These are phyloP conservation scores for Omphaloscelis lunosa DNA, from an alignment of 2,888 invertebrate genomes.

Conservation along the genomic window DNA sequence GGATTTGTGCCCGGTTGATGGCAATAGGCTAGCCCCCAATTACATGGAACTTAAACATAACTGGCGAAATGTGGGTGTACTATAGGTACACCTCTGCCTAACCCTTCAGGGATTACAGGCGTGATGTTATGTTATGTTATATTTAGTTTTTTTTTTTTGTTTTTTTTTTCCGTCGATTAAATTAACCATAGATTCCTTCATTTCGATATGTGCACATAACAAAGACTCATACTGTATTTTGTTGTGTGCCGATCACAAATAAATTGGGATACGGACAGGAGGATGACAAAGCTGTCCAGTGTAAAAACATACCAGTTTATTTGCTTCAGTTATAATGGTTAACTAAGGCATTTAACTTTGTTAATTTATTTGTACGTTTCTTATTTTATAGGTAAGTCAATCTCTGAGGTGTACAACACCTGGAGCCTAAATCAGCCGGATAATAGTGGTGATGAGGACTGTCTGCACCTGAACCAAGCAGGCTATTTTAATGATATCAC, in stretches of 20 bases:
- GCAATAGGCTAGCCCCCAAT: no score
- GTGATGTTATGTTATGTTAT: no score
- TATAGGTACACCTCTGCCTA: no score
- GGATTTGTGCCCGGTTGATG: no score
- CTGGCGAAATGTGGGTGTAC: no score
- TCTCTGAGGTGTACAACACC: background rate
- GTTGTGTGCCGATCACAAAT: background rate
- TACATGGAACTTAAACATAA: no score
- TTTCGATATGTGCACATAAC: no score
- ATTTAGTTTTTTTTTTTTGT: no score
- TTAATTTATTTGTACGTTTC: background rate
- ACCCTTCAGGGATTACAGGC: no score
- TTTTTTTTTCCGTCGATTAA: no score
- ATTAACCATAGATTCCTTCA: no score
- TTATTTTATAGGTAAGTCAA: slow-evolving; percentile 2
- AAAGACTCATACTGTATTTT: no score
- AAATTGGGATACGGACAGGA: background rate
- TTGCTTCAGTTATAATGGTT: background rate
- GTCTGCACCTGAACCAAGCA: slow-evolving; percentile 62
- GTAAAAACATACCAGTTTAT: background rate
- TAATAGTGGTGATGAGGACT: slow-evolving; percentile 68
- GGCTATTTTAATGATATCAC: slow-evolving; percentile 73
- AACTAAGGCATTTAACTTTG: background rate
- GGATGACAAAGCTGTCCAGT: background rate
- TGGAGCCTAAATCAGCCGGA: background rate